Evolutionary conservation across 2,888 invertebrate genomes (phyloP).

Genomic region (Caenorhabditis sp.): DNA sequence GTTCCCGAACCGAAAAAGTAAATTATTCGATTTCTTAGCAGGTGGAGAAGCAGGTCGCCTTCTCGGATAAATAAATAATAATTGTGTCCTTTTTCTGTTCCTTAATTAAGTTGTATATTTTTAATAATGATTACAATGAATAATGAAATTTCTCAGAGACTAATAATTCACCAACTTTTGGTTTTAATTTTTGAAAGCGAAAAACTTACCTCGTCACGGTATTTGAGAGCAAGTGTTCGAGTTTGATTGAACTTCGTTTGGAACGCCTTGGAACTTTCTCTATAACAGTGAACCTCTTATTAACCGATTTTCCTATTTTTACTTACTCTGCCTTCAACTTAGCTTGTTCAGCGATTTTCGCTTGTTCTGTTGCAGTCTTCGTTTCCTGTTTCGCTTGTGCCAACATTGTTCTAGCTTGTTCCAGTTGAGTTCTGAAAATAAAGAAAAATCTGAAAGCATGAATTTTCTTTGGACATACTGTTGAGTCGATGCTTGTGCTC

Average conservation of each 20-base stretch:
- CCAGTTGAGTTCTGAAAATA: constrained; percentile 14
- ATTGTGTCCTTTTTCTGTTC: constrained; percentile 8
- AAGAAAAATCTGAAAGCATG: neutral
- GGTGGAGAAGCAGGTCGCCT: constrained; percentile 53
- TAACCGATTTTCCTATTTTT: neutral
- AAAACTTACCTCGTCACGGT: constrained; percentile 35
- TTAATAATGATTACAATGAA: neutral
- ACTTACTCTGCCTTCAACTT: constrained; percentile 18
- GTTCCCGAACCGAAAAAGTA: constrained; percentile 57
- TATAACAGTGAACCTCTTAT: constrained; percentile 8
- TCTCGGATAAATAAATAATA: constrained; percentile 46
- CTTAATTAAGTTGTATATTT: constrained; percentile 12
- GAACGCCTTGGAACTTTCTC: neutral
- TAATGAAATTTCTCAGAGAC: neutral
- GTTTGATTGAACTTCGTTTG: constrained; percentile 31
- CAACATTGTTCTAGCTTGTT: constrained; percentile 19
- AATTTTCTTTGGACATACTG: constrained; percentile 5
- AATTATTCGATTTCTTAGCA: constrained; percentile 56
- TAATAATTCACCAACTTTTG: too few species aligned
- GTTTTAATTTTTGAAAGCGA: neutral
- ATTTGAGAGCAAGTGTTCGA: constrained; percentile 38
- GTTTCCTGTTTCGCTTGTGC: constrained; percentile 17
- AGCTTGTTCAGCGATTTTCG: constrained; percentile 3
- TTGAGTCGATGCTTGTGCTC: neutral
- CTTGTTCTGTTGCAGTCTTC: constrained; percentile 4